Evolutionary conservation across 2,888 invertebrate species (phyloP).

Genomic region (Ophion ventricosus): DNA sequence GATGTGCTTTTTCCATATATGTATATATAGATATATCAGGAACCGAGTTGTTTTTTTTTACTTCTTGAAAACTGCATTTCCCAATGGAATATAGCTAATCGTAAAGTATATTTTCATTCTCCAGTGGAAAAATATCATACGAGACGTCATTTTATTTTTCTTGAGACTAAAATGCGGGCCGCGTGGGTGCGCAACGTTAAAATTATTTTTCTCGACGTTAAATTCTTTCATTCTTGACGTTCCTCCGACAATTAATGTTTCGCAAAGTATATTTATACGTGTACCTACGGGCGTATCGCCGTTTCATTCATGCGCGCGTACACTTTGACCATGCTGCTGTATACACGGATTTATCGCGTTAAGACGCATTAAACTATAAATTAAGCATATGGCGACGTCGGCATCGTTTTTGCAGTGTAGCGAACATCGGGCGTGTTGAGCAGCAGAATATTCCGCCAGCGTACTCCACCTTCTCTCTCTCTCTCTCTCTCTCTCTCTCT

Average conservation of each 20-base stretch:
- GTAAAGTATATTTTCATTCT: too few relatives aligned
- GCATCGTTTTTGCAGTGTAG: constrained; percentile 57
- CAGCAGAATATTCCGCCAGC: constrained; percentile 47
- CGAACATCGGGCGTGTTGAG: constrained; percentile 60
- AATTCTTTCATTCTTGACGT: constrained; percentile 51
- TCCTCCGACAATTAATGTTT: constrained; percentile 58
- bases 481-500: constrained; percentile 3
- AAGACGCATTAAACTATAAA: constrained; percentile 64
- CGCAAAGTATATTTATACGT: constrained; percentile 13
- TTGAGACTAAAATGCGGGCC: too few relatives aligned
- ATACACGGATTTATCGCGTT: constrained; percentile 61
- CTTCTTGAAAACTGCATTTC: too few relatives aligned
- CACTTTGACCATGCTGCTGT: constrained; percentile 20
- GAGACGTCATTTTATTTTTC: too few relatives aligned
- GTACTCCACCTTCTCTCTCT: constrained; percentile 33
- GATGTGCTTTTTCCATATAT: too few relatives aligned
- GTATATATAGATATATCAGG: too few relatives aligned
- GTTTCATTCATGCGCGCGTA: constrained; percentile 41
- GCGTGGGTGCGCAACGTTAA: too few relatives aligned
- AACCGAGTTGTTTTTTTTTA: too few relatives aligned
- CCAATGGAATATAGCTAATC: too few relatives aligned
- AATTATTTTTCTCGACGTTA: constrained; percentile 5
- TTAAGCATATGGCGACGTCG: constrained; percentile 58
- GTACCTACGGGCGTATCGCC: neutral
- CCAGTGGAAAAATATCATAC: too few relatives aligned